Evolutionary conservation across 2,888 invertebrate genomes (phyloP).

Genomic region (Volucella bombylans): DNA sequence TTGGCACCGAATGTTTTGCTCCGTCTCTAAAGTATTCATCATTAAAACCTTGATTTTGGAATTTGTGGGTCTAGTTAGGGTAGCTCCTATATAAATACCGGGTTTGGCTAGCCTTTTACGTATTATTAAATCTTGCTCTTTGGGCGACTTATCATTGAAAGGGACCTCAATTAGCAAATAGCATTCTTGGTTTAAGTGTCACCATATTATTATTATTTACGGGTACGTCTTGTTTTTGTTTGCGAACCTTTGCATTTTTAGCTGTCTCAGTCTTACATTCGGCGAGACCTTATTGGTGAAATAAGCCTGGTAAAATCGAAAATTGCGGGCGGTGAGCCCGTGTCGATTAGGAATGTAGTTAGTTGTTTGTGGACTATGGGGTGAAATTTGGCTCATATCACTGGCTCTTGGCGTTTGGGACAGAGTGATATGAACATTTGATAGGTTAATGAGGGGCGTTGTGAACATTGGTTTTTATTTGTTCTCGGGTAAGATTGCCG

Average conservation of each 20-base stretch:
- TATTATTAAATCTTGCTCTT: background rate
- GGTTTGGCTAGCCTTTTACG: background rate
- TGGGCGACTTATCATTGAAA: too few relatives aligned
- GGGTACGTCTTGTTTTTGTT: too few relatives aligned
- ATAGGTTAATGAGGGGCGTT: background rate
- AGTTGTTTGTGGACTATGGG: background rate
- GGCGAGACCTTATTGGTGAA: too few relatives aligned
- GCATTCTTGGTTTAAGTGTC: too few relatives aligned
- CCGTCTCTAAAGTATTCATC: slow-evolving; percentile 7
- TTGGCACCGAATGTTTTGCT: background rate
- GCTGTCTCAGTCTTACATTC: too few relatives aligned
- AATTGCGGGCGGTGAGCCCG: background rate
- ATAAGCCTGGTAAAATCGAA: too few relatives aligned
- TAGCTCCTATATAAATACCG: slow-evolving; percentile 11
- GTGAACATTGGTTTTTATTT: background rate
- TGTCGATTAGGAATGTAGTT: slow-evolving; percentile 8
- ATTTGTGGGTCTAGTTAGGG: background rate
- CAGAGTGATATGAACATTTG: slow-evolving; percentile 6
- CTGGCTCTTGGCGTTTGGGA: slow-evolving; percentile 7
- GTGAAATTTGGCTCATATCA: slow-evolving; percentile 4
- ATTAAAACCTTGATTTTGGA: slow-evolving; percentile 11
- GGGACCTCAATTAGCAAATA: too few relatives aligned
- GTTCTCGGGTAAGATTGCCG: slow-evolving; percentile 17
- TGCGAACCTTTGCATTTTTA: too few relatives aligned
- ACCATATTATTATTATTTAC: too few relatives aligned